These are phyloP conservation scores for Macrotis lagotis DNA, from an alignment of 2,113 vertebrate genomes.

Conservation along the genomic window DNA sequence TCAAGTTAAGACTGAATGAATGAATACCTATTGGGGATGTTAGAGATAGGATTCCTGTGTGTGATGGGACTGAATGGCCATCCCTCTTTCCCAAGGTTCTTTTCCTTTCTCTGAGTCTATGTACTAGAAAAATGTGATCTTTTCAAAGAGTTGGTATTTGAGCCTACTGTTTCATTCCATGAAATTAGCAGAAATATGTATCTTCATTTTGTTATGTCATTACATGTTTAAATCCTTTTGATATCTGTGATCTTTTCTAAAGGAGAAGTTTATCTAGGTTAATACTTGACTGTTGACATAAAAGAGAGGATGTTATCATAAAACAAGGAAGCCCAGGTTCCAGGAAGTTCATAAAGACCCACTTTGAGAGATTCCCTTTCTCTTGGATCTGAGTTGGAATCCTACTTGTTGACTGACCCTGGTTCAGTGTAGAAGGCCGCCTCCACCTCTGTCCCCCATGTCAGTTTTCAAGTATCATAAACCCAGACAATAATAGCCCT, in stretches of 20 bases:
- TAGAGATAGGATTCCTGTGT: neutral
- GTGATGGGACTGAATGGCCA: neutral
- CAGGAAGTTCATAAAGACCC: neutral
- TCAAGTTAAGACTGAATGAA: neutral
- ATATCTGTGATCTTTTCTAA: neutral
- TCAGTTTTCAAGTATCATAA: neutral
- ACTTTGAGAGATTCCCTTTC: neutral
- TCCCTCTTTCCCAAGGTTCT: neutral
- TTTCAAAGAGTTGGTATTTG: neutral
- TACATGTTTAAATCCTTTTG: slow-evolving; percentile 1
- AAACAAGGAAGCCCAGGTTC: neutral
- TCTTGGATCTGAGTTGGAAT: neutral
- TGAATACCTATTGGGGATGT: neutral
- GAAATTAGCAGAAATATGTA: neutral
- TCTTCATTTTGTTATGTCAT: neutral
- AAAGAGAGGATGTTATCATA: fast-evolving
- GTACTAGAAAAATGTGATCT: neutral
- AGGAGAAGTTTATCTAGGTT: neutral
- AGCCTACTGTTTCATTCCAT: neutral
- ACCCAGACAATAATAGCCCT: too few relatives aligned
- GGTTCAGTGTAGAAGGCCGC: neutral
- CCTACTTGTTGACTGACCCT: neutral
- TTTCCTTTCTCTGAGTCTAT: neutral
- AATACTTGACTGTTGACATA: neutral
- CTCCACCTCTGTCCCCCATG: neutral